Evolutionary conservation across 2,797 vertebrate genomes (phyloP).

Genomic region (Paramormyrops hopkinsi): DNA sequence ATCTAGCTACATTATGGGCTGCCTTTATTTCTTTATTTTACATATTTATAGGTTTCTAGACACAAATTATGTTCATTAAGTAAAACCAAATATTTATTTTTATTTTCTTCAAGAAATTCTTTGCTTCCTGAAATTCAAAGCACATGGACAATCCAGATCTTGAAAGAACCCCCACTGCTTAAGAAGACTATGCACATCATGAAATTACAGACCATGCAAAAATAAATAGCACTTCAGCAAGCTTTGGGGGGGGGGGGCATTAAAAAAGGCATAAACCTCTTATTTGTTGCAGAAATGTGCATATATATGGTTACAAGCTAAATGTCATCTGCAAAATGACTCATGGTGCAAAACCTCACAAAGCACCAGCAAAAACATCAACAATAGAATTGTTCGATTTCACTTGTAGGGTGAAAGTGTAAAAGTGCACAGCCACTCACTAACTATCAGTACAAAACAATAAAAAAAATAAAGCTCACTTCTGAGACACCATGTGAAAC

Average conservation of each 20-base stretch:
- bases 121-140: slow-evolving; percentile 21
- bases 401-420: slow-evolving; percentile 14
- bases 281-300: slow-evolving; percentile 31
- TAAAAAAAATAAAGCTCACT: background rate
- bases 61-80: background rate
- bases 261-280: slow-evolving; percentile 15
- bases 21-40: background rate
- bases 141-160: slow-evolving; percentile 26
- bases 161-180: slow-evolving; percentile 27
- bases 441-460: slow-evolving; percentile 7
- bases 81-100: background rate
- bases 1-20: background rate
- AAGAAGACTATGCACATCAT: slow-evolving; percentile 29
- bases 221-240: slow-evolving; percentile 12
- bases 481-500: background rate
- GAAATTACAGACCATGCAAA: slow-evolving; percentile 37
- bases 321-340: slow-evolving; percentile 33
- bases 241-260: slow-evolving; percentile 12
- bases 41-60: background rate
- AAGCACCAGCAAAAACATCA: slow-evolving; percentile 22
- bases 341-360: slow-evolving; percentile 24
- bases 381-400: slow-evolving; percentile 12
- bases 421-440: background rate
- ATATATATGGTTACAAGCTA: slow-evolving; percentile 32
- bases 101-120: background rate